Percentiles rank a stretch among this genome's conserved stretches.
These are phyloP conservation scores for Rhinella marina DNA, from an alignment of 2,797 vertebrate species.

Conservation along the genomic window DNA sequence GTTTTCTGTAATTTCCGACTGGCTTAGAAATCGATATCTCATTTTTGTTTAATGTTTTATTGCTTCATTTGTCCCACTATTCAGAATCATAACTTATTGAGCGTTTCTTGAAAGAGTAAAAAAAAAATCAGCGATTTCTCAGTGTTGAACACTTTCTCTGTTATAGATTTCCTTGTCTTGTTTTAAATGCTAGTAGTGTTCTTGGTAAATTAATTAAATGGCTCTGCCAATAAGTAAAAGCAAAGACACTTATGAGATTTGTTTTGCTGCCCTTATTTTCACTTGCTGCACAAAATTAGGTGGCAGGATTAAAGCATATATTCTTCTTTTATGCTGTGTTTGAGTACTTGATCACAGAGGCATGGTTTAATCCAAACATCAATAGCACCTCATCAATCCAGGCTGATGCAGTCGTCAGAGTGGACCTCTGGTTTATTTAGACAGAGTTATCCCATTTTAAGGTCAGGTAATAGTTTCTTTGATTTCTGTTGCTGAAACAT, in stretches of 20 bases:
- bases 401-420: conserved; percentile 85
- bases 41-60: conserved; percentile 72
- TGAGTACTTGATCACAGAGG: conserved; percentile 95
- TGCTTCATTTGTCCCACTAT: conserved; percentile 68
- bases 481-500: conserved; percentile 91
- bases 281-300: conserved; percentile 84
- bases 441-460: conserved; percentile 81
- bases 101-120: conserved; percentile 72
- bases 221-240: conserved; percentile 77
- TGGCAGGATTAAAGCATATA: conserved; percentile 92
- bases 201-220: conserved; percentile 79
- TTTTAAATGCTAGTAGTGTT: conserved; percentile 75
- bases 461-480: conserved; percentile 86
- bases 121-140: conserved; percentile 73
- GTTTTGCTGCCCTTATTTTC: conserved; percentile 71
- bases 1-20: conserved; percentile 64
- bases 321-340: conserved; percentile 91
- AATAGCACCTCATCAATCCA: conserved; percentile 89
- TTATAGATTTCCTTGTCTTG: conserved; percentile 72
- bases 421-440: conserved; percentile 84
- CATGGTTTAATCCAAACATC: conserved; percentile 95
- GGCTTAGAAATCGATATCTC: conserved; percentile 68
- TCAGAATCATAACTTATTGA: conserved; percentile 72
- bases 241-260: conserved; percentile 74
- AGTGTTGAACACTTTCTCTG: conserved; percentile 69